These are phyloP conservation scores for Lasioglossum oenotherae DNA, from an alignment of 2,888 invertebrate species.

Conservation along the genomic window DNA sequence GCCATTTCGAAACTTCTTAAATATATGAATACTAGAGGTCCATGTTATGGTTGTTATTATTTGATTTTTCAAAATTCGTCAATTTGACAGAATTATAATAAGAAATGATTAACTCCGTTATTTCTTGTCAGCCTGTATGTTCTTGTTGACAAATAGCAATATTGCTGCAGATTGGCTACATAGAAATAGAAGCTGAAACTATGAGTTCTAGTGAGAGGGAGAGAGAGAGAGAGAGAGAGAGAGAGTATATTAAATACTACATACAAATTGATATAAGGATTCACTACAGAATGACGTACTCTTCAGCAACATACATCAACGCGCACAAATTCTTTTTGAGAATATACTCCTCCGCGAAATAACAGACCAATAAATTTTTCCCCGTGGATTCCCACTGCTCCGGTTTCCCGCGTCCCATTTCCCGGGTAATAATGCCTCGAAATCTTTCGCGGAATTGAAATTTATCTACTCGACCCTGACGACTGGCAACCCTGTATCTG, in stretches of 20 bases:
- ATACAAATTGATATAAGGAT: background rate
- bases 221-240: too few relatives aligned
- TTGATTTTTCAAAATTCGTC: too few relatives aligned
- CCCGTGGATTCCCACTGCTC: background rate
- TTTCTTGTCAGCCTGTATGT: too few relatives aligned
- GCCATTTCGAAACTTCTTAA: too few relatives aligned
- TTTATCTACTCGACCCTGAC: background rate
- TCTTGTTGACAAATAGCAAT: too few relatives aligned
- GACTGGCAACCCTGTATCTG: background rate
- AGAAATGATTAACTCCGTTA: too few relatives aligned
- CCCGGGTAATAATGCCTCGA: background rate
- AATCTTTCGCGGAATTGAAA: background rate
- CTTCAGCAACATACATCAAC: background rate
- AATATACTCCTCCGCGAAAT: background rate
- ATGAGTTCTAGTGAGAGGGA: background rate
- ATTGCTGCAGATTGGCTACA: too few relatives aligned
- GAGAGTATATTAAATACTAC: too few relatives aligned
- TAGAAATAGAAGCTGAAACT: too few relatives aligned
- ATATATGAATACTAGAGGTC: too few relatives aligned
- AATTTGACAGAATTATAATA: too few relatives aligned
- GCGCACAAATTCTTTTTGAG: background rate
- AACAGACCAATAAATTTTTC: background rate
- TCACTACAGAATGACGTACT: background rate
- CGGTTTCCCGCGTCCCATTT: background rate
- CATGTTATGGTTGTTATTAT: too few relatives aligned